These are phyloP conservation scores for Acanthochromis polyacanthus DNA, from an alignment of 2,113 vertebrate species.

Conservation along the genomic window DNA sequence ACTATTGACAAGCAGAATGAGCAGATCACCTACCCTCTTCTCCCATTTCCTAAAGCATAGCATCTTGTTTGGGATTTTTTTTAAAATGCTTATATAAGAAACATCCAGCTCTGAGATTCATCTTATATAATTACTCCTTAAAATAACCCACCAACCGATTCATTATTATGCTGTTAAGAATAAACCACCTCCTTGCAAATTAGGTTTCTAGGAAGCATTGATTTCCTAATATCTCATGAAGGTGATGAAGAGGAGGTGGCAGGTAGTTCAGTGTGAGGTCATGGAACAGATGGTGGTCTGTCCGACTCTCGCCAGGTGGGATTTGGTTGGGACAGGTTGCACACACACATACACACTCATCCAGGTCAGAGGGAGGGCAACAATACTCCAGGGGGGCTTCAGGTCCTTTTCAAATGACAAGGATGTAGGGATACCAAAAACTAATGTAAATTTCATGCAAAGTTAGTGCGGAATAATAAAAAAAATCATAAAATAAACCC, in stretches of 20 bases:
- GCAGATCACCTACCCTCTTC: conserved; percentile 29
- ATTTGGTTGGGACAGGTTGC: conserved; percentile 50
- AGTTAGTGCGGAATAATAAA: conserved; percentile 1
- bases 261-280: conserved; percentile 60
- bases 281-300: conserved; percentile 78
- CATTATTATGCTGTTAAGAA: conserved; percentile 18
- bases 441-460: conserved; percentile 4
- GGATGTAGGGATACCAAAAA: conserved; percentile 11
- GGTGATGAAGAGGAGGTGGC: conserved; percentile 60
- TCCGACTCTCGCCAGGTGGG: conserved; percentile 63
- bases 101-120: conserved; percentile 13
- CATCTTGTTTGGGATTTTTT: conserved; percentile 12
- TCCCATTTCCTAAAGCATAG: conserved; percentile 24
- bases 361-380: conserved; percentile 58
- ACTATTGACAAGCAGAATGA: conserved; percentile 18
- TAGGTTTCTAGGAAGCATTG: conserved; percentile 15
- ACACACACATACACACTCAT: neutral
- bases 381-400: conserved; percentile 24
- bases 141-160: conserved; percentile 36
- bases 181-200: conserved; percentile 28
- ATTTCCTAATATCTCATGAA: conserved; percentile 20
- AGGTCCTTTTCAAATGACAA: conserved; percentile 25
- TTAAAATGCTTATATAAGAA: conserved; percentile 29
- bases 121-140: conserved; percentile 25
- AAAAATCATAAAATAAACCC: neutral